Evolutionary conservation across 2,113 vertebrate species (phyloP).

Genomic region (Poecilia latipinna): DNA sequence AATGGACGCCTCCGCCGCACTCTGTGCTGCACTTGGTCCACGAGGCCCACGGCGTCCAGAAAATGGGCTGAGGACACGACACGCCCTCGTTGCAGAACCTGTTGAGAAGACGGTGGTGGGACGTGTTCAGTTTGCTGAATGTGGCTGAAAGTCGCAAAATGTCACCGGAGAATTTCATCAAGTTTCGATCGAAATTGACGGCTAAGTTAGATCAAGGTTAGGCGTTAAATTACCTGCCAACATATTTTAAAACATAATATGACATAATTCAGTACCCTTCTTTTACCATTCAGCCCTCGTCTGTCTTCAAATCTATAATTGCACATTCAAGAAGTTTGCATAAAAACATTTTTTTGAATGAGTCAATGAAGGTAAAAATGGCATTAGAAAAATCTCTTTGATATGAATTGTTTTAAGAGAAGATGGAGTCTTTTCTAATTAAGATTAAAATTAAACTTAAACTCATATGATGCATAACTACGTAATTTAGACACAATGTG

Average conservation of each 20-base stretch:
- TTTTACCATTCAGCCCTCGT: neutral
- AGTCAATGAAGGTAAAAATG: neutral
- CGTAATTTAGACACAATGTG: too few relatives aligned
- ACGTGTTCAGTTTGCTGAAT: neutral
- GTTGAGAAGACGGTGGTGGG: conserved; percentile 2
- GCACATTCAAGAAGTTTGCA: neutral
- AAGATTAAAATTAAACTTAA: too few relatives aligned
- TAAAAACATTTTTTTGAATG: neutral
- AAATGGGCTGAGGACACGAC: conserved; percentile 92
- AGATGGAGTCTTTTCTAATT: too few relatives aligned
- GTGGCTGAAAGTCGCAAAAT: neutral
- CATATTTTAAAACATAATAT: neutral
- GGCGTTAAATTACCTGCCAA: neutral
- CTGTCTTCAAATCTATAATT: neutral
- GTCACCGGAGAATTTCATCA: neutral
- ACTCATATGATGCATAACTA: too few relatives aligned
- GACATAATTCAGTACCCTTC: neutral
- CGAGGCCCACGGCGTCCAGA: conserved; percentile 95
- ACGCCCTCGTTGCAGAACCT: conserved; percentile 97
- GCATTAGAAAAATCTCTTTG: too few relatives aligned
- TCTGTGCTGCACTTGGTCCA: conserved; percentile 96
- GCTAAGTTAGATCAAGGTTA: neutral
- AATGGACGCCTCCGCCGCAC: conserved; percentile 94
- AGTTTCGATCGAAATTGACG: neutral
- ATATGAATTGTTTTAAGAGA: too few relatives aligned